phyloP scores from a whole-genome alignment of 2,888 invertebrate genomes.

The Andricus quercusramuli region DNA sequence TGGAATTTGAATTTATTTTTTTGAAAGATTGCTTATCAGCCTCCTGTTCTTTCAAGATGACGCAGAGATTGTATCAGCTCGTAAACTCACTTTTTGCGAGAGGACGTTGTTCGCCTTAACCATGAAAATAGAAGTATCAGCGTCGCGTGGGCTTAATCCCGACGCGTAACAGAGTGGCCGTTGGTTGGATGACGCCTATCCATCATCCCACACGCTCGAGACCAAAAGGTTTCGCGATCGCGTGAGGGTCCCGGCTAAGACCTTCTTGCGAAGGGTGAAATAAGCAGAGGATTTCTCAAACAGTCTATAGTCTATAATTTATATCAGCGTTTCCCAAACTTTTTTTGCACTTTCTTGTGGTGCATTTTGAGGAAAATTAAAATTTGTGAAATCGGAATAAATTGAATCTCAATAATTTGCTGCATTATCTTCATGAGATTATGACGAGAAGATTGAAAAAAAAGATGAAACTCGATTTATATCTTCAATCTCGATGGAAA shows the following conservation, averaged over 20 bases:
- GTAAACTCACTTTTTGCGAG: not conserved
- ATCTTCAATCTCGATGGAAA: too few species aligned
- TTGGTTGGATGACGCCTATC: slow-evolving; percentile 41
- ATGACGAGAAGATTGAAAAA: too few species aligned
- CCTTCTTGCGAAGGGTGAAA: slow-evolving; percentile 31
- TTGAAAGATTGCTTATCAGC: not conserved
- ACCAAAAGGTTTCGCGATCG: not conserved
- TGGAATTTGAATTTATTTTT: not conserved
- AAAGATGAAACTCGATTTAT: too few species aligned
- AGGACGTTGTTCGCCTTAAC: not conserved
- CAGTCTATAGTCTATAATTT: slow-evolving; percentile 48
- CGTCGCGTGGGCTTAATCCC: slow-evolving; percentile 38
- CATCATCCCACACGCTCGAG: slow-evolving; percentile 33
- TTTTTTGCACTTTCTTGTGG: too few species aligned
- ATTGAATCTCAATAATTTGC: too few species aligned
- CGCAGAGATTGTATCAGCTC: not conserved
- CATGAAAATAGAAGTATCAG: slow-evolving; percentile 16
- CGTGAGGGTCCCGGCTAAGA: not conserved
- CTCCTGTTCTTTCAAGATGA: not conserved
- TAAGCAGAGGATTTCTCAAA: slow-evolving; percentile 41
- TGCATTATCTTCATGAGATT: too few species aligned
- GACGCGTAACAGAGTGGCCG: slow-evolving; percentile 44
- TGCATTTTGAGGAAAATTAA: too few species aligned
- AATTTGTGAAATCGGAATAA: too few species aligned
- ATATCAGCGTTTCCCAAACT: too few species aligned